phyloP scores from a whole-genome alignment of 2,888 invertebrate species.

The Troglohyphantes excavatus region DNA sequence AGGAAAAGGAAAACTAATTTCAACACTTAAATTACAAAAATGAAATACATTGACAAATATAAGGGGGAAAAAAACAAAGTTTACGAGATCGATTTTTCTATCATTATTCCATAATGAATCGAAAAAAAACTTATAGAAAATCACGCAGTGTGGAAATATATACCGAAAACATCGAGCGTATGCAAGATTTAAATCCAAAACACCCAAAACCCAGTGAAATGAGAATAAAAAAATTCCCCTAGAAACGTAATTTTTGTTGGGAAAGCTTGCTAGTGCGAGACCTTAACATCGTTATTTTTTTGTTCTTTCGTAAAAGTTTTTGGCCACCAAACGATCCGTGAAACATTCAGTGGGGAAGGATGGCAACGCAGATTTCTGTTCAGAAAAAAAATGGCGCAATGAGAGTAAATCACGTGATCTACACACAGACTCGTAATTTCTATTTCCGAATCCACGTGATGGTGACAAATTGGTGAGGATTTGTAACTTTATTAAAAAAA shows the following conservation, averaged over 20 bases:
- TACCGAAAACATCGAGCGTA: not conserved
- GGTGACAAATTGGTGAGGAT: not conserved
- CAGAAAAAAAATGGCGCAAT: not conserved
- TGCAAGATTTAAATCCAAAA: not conserved
- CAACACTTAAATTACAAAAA: too few species aligned
- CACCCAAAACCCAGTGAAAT: not conserved
- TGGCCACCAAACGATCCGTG: conserved; percentile 49
- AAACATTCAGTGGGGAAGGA: conserved; percentile 12
- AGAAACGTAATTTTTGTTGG: not conserved
- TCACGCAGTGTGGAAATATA: conserved; percentile 9
- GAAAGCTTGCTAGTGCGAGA: conserved; percentile 14
- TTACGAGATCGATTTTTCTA: conserved; percentile 8
- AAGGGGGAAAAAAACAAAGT: not conserved
- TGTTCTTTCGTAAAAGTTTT: conserved; percentile 20
- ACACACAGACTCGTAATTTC: not conserved
- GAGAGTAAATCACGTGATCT: conserved; percentile 18
- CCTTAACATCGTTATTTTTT: conserved; percentile 33
- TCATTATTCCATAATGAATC: not conserved
- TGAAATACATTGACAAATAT: too few species aligned
- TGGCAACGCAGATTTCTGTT: not conserved
- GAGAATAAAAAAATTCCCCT: not conserved
- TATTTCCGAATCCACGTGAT: not conserved
- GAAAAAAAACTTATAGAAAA: conserved; percentile 16
- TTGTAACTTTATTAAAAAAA: too few species aligned
- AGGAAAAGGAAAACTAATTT: too few species aligned